phyloP scores from a whole-genome alignment of 2,888 invertebrate genomes.

The Ellobium chinense region DNA sequence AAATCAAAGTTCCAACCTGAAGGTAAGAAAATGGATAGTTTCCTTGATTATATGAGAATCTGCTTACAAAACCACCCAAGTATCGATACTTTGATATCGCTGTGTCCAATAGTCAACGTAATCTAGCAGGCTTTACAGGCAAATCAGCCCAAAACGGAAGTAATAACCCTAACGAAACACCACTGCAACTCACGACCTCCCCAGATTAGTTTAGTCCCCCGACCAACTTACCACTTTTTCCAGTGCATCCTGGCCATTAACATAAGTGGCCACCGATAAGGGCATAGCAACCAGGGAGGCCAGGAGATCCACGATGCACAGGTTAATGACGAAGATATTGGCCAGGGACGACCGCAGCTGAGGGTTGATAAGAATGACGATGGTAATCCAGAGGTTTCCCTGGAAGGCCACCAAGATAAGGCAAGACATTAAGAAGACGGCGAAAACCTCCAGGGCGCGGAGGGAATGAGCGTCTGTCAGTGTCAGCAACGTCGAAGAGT shows the following conservation, averaged over 20 bases:
- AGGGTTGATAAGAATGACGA: slow-evolving; percentile 31
- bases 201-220: no score
- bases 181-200: no score
- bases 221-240: slow-evolving; percentile 21
- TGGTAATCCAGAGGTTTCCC: slow-evolving; percentile 28
- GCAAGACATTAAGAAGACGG: slow-evolving; percentile 13
- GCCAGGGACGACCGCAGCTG: slow-evolving; percentile 44
- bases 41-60: no score
- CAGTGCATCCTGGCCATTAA: slow-evolving; percentile 1
- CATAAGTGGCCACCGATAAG: slow-evolving; percentile 44
- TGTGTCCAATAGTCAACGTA: no score
- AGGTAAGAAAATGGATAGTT: no score
- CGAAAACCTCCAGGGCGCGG: background rate
- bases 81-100: no score
- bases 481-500: background rate
- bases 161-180: no score
- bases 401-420: slow-evolving; percentile 25
- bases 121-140: no score
- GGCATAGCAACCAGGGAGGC: slow-evolving; percentile 50
- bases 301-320: slow-evolving; percentile 53
- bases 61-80: no score
- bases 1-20: no score
- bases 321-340: slow-evolving; percentile 54
- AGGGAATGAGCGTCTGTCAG: background rate
- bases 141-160: no score